These are phyloP conservation scores for Aphidius colemani DNA, from an alignment of 2,888 invertebrate species.

Conservation along the genomic window DNA sequence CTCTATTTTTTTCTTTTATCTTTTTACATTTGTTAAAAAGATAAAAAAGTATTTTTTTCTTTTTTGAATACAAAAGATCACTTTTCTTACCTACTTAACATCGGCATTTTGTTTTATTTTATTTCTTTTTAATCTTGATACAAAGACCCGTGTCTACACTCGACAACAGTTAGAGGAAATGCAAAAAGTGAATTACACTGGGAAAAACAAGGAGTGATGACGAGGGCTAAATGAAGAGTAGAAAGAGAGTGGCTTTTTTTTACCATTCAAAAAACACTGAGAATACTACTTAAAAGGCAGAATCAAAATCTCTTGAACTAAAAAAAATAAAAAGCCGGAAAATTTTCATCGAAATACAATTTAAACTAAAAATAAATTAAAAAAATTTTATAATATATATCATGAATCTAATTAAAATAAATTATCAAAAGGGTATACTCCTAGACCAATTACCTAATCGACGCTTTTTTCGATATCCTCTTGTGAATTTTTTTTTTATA, in stretches of 20 bases:
- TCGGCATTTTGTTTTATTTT: constrained; percentile 11
- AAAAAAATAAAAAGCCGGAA: constrained; percentile 9
- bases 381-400: constrained; percentile 26
- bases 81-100: constrained; percentile 26
- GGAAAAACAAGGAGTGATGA: constrained; percentile 19
- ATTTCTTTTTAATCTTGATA: constrained; percentile 9
- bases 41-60: no score
- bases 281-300: constrained; percentile 4
- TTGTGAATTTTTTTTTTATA: constrained; percentile 37
- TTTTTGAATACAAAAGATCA: constrained; percentile 21
- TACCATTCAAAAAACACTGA: no score
- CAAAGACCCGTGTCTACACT: constrained; percentile 13
- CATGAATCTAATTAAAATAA: constrained; percentile 45
- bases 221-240: constrained; percentile 15
- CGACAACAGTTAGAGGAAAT: constrained; percentile 14
- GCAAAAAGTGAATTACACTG: constrained; percentile 31
- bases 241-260: constrained; percentile 15
- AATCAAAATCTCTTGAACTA: neutral
- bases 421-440: constrained; percentile 44
- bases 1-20: constrained; percentile 1
- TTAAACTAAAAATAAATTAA: neutral
- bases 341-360: constrained; percentile 36
- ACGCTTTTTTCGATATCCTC: constrained; percentile 43
- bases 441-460: constrained; percentile 36
- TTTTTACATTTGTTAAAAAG: neutral